Percentiles rank a stretch among this genome's conserved stretches.
Conservation (phyloP, 1,140 invertebrate species). For the Ips nitidus region DNA sequence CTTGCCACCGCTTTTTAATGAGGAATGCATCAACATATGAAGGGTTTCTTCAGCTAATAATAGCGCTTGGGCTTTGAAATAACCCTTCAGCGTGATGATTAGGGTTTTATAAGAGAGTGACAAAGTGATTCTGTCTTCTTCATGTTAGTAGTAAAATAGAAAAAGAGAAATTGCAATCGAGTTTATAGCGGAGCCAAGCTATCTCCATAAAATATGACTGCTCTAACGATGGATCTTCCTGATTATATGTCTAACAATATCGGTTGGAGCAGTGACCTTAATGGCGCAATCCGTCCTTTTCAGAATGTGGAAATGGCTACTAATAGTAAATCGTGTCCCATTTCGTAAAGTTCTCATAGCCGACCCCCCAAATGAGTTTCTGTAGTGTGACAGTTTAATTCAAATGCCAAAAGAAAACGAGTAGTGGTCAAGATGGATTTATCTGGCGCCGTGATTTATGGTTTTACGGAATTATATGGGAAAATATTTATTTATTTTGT, state of each 20-base stretch:
- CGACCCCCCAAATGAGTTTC: constrained; percentile 16
- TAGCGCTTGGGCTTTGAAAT: no score
- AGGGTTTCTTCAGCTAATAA: no score
- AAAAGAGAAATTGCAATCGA: no score
- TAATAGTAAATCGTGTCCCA: constrained; percentile 26
- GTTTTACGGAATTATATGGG: background rate
- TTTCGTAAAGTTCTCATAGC: constrained; percentile 13
- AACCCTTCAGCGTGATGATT: no score
- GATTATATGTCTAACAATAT: constrained; percentile 16
- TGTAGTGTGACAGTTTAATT: constrained; percentile 23
- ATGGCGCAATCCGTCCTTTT: constrained; percentile 26
- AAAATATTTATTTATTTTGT: no score
- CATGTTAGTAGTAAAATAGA: no score
- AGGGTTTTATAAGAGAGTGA: no score
- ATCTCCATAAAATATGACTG: background rate
- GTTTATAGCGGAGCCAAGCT: no score
- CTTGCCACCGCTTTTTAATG: no score
- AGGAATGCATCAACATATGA: no score
- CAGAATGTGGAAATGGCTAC: constrained; percentile 17
- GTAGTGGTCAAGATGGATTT: constrained; percentile 17
- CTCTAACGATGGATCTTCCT: constrained; percentile 16
- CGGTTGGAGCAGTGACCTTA: constrained; percentile 12
- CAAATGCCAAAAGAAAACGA: constrained; percentile 14
- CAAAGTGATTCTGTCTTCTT: no score
- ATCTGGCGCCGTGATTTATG: constrained; percentile 6